These are phyloP conservation scores for Epirrhoe alternata DNA, from an alignment of 2,888 invertebrate species.

Conservation along the genomic window DNA sequence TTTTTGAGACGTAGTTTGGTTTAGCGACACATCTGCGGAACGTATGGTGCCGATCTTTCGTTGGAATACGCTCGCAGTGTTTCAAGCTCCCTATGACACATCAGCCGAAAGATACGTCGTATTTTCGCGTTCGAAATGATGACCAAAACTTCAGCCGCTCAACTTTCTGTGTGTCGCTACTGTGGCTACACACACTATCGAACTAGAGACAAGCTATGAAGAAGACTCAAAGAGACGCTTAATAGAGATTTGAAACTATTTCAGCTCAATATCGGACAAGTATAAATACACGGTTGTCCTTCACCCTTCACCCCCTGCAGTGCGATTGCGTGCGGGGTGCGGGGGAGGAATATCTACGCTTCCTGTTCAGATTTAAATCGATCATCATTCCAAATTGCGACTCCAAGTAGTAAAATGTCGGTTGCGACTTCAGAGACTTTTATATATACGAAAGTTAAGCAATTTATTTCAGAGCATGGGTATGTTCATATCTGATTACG, in stretches of 20 bases:
- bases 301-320: constrained; percentile 22
- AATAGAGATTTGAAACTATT: background rate
- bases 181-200: no score
- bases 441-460: background rate
- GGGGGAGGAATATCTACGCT: constrained; percentile 8
- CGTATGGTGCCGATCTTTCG: no score
- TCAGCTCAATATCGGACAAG: background rate
- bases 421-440: constrained; percentile 19
- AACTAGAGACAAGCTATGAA: no score
- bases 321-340: constrained; percentile 26
- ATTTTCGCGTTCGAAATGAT: no score
- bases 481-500: background rate
- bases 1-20: no score
- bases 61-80: no score
- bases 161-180: no score
- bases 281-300: constrained; percentile 17
- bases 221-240: no score
- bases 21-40: no score
- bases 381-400: constrained; percentile 22
- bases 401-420: constrained; percentile 4
- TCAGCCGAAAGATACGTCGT: no score
- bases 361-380: constrained; percentile 31
- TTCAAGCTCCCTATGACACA: no score
- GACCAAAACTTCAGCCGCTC: no score
- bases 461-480: background rate